These are phyloP conservation scores for Premnoplex brunnescens DNA, from an alignment of 2,797 vertebrate genomes.

Conservation along the genomic window DNA sequence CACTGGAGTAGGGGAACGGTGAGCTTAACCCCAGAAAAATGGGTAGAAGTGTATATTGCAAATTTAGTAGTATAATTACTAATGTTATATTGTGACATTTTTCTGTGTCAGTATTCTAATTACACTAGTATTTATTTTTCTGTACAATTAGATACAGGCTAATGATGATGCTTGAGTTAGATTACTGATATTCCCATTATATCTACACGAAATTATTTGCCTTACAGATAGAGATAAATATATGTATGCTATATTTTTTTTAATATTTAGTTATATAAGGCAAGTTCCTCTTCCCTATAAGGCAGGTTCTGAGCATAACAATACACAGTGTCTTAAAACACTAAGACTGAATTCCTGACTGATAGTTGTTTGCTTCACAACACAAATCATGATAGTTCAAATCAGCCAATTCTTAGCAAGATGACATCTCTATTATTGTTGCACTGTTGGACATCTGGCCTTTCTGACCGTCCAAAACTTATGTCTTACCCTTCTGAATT, in stretches of 20 bases:
- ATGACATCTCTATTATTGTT: fast-evolving
- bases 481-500: not conserved
- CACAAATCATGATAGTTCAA: not conserved
- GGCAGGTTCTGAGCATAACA: not conserved
- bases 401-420: not conserved
- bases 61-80: not conserved
- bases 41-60: not conserved
- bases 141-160: not conserved
- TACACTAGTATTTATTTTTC: not conserved
- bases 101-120: not conserved
- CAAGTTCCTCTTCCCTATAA: not conserved
- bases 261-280: not conserved
- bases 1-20: not conserved
- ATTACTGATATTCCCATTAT: not conserved
- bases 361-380: not conserved
- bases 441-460: not conserved
- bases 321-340: not conserved
- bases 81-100: not conserved
- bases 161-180: not conserved
- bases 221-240: not conserved
- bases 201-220: not conserved
- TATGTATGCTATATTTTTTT: not conserved
- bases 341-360: not conserved
- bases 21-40: not conserved
- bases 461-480: not conserved